Base-by-base conservation (phyloP, 2,888 invertebrate genomes). In the Steinernema hermaphroditum region DNA sequence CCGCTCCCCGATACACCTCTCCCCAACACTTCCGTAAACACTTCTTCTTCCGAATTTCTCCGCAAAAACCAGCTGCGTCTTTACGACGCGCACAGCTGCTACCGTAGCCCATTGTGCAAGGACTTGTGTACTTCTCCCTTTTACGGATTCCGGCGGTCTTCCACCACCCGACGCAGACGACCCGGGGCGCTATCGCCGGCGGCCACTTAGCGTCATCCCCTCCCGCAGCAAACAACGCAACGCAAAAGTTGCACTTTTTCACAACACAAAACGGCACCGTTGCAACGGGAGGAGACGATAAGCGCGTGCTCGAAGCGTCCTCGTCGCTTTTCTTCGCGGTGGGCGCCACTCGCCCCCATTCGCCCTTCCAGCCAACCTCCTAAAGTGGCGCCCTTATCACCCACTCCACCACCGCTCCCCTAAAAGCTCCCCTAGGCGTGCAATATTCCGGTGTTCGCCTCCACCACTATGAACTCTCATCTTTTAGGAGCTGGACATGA, bases 401-500 rank as follows among this genome's bases (percentile, higher is more conserved):
- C 6, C 37, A 12, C 6, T 37, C 12, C 37, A 37, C 37, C 37
- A 12, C 37, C 37, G 37, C 37, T 37, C 4, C 37, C 37, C 37
- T 37, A 37, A 37, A 37, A 37, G 37, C 37, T n/a, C n/a, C n/a
- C 46, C 46, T 19, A 46, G 46, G 46, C 46, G 46, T 46, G 46
- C 46, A 46, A 37, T 37, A 8, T 12, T 12, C 37, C 37, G 37
- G 6, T 12, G 12, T 12, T 12, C 37, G 37, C 37, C 12, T 12
- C 37, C 12, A 8, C 37, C 37, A 4, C 6, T 37, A 4, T 37
- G 12, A 37, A 4, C 12, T 37, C 37, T 37, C 6, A 37, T 37
- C 37, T 76, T 75, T 34, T 71, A 75, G 75, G 75, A 75, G 54
- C 54, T 75, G 75, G 75, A 75, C 72, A 75, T 75, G 75, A 75